Evolutionary conservation across 2,113 vertebrate species (phyloP).

Genomic region (Ranitomeya imitator): DNA sequence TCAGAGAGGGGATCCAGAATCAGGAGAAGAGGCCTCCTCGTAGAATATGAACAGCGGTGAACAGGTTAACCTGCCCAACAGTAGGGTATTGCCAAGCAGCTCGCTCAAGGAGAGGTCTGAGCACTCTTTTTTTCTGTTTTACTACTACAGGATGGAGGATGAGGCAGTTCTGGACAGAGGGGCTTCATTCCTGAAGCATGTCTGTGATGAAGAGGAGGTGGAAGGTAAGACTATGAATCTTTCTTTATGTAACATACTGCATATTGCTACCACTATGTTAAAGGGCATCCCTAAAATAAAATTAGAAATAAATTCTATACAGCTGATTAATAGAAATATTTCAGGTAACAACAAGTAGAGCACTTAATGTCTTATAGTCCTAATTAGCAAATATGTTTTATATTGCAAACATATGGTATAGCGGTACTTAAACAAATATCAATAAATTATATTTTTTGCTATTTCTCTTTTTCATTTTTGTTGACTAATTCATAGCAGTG

Average conservation of each 20-base stretch:
- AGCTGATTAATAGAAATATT: neutral
- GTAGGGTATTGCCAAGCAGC: conserved; percentile 77
- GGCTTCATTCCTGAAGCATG: conserved; percentile 92
- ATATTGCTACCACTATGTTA: neutral
- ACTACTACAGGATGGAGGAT: conserved; percentile 99
- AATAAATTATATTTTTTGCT: too few relatives aligned
- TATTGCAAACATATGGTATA: too few relatives aligned
- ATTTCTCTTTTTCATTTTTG: too few relatives aligned
- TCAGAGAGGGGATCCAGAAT: conserved; percentile 68
- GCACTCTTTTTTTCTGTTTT: conserved; percentile 97
- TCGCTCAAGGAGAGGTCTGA: conserved; percentile 93
- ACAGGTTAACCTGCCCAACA: conserved; percentile 82
- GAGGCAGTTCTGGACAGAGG: conserved; percentile 97
- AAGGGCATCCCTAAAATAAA: neutral
- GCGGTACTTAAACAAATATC: too few relatives aligned
- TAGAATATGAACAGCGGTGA: conserved; percentile 75
- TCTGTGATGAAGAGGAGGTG: conserved; percentile 95
- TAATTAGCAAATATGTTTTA: too few relatives aligned
- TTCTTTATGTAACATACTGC: neutral
- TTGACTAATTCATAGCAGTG: too few relatives aligned
- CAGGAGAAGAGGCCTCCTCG: conserved; percentile 59
- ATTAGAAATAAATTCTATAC: neutral
- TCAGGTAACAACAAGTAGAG: neutral
- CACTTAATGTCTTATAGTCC: too few relatives aligned
- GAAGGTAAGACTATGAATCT: conserved; percentile 81